Evolutionary conservation across 2,797 vertebrate species (phyloP), one percentile per base, ranked within the genome.

Genomic region (Denticeps clupeoides): DNA sequence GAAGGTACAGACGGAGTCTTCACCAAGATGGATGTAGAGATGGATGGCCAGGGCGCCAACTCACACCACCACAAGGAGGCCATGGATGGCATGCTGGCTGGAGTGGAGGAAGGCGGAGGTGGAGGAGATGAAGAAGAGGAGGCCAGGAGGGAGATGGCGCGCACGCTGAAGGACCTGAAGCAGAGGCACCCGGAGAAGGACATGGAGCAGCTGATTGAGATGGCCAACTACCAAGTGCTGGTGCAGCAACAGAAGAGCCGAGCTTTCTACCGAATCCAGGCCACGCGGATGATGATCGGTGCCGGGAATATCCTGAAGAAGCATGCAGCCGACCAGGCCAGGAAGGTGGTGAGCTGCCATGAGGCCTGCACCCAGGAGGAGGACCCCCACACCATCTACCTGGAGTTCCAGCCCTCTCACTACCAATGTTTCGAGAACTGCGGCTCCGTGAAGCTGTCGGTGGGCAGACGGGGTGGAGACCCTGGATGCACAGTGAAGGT

Each of bases 351-450:
- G 62, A 88, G 86, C 70, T 83, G 83, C 35, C 86, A 86, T 1
- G 83, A 86, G 56, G 76, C 82, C 42, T 84, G 70, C 0, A 73
- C 81, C 1, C 86, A 87, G 44, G 87, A 88, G 47, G 85, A 89
- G 46, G 86, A 87, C 41, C 86, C 83, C 41, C 78, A 81, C 55
- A 87, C 84, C 55, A 82, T 87, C 59, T 85, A 85, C 59, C 56
- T 89, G 35, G 82, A 83, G 73, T 90, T 90, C 41, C 84, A 89
- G 11, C 76, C 81, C 1, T 80, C 76, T 2, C 82, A 82, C 61
- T 90, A 90, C 63, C 86, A 89, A 59, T 90, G 88, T 69, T 88
- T 89, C 9, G 88, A 90, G 77, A 89, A 89, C 68, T 90, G 88
- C 4, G 87, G 88, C 47, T 87, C 86, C 0, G 72, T 89, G 3